Base-by-base conservation (phyloP, 2,797 vertebrate species). In the Cyprinella venusta region DNA sequence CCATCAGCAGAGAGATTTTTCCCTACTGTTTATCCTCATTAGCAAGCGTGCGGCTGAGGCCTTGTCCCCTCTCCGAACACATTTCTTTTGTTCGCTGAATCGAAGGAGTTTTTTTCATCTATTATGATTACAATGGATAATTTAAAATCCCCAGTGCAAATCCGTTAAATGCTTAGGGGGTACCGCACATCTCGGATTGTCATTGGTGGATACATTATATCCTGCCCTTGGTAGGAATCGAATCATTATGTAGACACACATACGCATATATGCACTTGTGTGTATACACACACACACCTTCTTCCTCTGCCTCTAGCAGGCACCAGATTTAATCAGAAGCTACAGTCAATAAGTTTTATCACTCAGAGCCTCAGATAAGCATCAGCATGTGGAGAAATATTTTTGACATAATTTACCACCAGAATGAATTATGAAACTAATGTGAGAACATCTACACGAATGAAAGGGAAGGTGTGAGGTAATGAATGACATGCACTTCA, bases 1-100 rank as follows among this genome's bases (percentile, higher is more conserved):
- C 87, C 86, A 91, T 90, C 85, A 88, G 89, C 84, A 69, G 75
- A 65, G 63, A 86, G 84, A 86, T 89, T 90, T 79, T 88, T 83
- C 86, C 85, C 82, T 70, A 82, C 79, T 88, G 89, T 89, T 91
- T 89, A 88, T 91, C 82, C 85, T 91, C 82, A 90, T 91, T 91
- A 92, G 84, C 81, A 84, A 88, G 88, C 85, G 88, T 59, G 80
- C 82, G 79, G 56, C 74, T 88, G 81, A 70, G 52, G 80, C 80
- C 79, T 89, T 76, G 87, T 83, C 50, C 30, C 63, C 19, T 80
- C 83, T 84, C 52, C 52, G 52, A 71, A 70, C 78, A 85, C 61
- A 83, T 80, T 81, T 81, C 76, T 87, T 89, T 86, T 82, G 83
- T 84, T 89, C 74, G 26, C 80, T 81, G 82, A 88, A 45, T 75